Evolutionary conservation across 1,140 invertebrate species (phyloP).

Genomic region (Lysiphlebus fabarum): DNA sequence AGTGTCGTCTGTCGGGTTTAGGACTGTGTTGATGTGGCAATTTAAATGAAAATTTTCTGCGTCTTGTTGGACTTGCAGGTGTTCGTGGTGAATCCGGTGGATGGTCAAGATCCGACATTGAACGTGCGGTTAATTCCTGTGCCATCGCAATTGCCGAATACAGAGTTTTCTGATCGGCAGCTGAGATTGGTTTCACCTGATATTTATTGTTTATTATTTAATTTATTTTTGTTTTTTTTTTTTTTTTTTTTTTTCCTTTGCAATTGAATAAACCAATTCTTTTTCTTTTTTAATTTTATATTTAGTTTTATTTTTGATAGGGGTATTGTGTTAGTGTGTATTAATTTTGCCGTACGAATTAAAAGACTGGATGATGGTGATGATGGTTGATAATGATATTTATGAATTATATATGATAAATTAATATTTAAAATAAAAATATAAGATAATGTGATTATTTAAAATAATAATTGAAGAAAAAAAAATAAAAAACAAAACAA

Average conservation of each 20-base stretch:
- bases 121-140: slow-evolving; percentile 84
- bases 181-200: slow-evolving; percentile 88
- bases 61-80: slow-evolving; percentile 73
- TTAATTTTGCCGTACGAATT: too few relatives aligned
- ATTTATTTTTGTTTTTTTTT: slow-evolving; percentile 7
- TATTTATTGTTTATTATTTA: slow-evolving; percentile 16
- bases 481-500: background rate
- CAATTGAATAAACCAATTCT: too few relatives aligned
- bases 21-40: slow-evolving; percentile 67
- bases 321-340: too few relatives aligned
- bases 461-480: background rate
- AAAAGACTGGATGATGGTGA: too few relatives aligned
- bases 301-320: background rate
- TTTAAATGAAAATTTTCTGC: slow-evolving; percentile 85
- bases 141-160: slow-evolving; percentile 91
- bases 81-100: slow-evolving; percentile 64
- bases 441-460: background rate
- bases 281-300: too few relatives aligned
- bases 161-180: slow-evolving; percentile 87
- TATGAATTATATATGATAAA: too few relatives aligned
- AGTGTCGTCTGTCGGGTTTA: slow-evolving; percentile 74
- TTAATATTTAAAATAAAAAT: too few relatives aligned
- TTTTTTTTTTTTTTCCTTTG: background rate
- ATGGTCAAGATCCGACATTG: slow-evolving; percentile 77
- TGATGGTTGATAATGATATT: too few relatives aligned